A percentile compares a stretch with the other conserved stretches of the same genome.
Conservation (phyloP, 2,888 invertebrate genomes). For the Volucella inflata region DNA sequence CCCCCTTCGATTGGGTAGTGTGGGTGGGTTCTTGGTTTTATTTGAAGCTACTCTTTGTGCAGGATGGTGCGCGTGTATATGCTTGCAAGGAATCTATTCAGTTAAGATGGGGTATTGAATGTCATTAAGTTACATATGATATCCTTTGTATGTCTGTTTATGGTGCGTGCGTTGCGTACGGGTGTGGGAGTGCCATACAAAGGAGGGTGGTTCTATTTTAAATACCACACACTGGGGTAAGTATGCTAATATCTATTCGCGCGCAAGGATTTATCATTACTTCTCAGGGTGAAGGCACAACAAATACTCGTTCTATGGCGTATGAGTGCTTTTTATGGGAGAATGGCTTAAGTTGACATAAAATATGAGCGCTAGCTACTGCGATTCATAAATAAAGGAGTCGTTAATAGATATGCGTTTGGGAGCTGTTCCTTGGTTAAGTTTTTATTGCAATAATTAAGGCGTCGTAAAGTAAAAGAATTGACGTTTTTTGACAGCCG, state of each 20-base stretch:
- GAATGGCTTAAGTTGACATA: constrained; percentile 54
- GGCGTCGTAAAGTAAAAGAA: constrained; percentile 60
- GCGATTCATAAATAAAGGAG: constrained; percentile 29
- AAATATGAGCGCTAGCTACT: constrained; percentile 48
- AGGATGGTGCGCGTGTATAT: constrained; percentile 43
- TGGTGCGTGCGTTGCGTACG: constrained; percentile 44
- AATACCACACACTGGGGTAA: constrained; percentile 36
- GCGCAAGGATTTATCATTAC: constrained; percentile 57
- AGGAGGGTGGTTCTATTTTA: constrained; percentile 29
- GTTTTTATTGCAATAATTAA: constrained; percentile 70
- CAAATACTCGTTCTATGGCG: constrained; percentile 33
- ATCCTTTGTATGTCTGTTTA: constrained; percentile 46
- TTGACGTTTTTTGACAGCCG: constrained; percentile 50
- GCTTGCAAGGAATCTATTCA: neutral
- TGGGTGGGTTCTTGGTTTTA: constrained; percentile 21
- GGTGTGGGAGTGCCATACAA: constrained; percentile 18
- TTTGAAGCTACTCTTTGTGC: constrained; percentile 49
- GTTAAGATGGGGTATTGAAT: constrained; percentile 22
- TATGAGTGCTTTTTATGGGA: constrained; percentile 57
- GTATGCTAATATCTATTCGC: constrained; percentile 68
- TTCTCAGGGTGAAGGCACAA: neutral
- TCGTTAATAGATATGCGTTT: constrained; percentile 18
- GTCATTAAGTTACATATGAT: constrained; percentile 72
- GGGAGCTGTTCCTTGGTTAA: constrained; percentile 6
- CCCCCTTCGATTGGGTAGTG: neutral